Evolutionary conservation across 2,888 invertebrate species (phyloP).

Genomic region (Nemotelus pantherinus): DNA sequence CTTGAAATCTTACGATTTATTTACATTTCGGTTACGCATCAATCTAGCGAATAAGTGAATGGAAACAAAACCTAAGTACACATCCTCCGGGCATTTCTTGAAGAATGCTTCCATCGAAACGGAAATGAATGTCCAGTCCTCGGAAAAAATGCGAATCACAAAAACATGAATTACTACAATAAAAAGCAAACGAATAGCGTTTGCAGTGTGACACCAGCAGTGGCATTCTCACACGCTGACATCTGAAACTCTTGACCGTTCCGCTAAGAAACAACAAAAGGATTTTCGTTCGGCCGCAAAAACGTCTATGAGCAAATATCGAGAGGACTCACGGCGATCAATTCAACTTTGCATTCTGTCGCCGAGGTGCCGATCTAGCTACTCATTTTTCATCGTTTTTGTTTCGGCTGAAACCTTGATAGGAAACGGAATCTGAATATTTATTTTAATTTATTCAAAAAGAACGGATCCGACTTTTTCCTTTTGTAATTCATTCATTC

Average conservation of each 20-base stretch:
- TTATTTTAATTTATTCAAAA: constrained; percentile 40
- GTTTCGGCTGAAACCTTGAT: constrained; percentile 1
- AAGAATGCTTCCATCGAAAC: not conserved
- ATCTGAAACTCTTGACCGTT: constrained; percentile 32
- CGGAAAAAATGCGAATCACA: constrained; percentile 16
- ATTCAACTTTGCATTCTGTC: not conserved
- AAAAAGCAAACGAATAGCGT: constrained; percentile 40
- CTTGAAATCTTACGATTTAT: constrained; percentile 29
- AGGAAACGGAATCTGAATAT: constrained; percentile 19
- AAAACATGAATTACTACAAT: constrained; percentile 1
- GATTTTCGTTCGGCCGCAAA: constrained; percentile 44
- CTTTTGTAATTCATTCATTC: not conserved
- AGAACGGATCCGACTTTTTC: not conserved
- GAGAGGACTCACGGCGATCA: constrained; percentile 40
- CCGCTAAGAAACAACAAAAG: constrained; percentile 27
- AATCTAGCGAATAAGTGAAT: constrained; percentile 17
- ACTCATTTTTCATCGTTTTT: not conserved
- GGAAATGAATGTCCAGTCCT: constrained; percentile 12
- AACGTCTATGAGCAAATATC: constrained; percentile 47
- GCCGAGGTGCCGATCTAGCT: not conserved
- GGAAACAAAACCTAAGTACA: constrained; percentile 21
- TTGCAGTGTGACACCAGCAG: constrained; percentile 1
- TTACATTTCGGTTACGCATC: constrained; percentile 48
- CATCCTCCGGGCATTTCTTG: constrained; percentile 23
- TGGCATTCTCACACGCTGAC: constrained; percentile 36